A percentile compares a stretch with the other conserved stretches of the same genome.
phyloP scores from a whole-genome alignment of 1,140 invertebrate species.

The Polyergus mexicanus region DNA sequence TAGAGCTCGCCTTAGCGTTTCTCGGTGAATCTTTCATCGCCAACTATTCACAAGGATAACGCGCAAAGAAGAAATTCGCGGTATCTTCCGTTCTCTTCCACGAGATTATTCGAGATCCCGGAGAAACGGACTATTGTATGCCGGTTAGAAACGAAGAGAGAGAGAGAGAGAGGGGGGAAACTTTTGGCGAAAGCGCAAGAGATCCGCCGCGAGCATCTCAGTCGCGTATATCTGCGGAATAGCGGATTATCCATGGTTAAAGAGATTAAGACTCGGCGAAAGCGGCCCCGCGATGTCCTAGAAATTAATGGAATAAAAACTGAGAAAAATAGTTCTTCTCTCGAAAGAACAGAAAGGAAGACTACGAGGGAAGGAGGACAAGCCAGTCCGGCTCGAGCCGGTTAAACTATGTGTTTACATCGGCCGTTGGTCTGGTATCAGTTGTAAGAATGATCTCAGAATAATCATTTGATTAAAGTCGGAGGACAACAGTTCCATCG shows the following conservation, averaged over 20 bases:
- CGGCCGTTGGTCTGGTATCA: constrained; percentile 65
- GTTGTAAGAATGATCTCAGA: constrained; percentile 82
- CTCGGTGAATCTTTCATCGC: constrained; percentile 20
- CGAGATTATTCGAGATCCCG: background rate
- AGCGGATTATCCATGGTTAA: constrained; percentile 40
- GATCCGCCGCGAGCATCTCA: background rate
- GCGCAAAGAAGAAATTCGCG: background rate
- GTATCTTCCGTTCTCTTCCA: constrained; percentile 22
- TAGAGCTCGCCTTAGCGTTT: background rate
- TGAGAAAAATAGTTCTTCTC: background rate
- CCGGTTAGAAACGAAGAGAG: constrained; percentile 32
- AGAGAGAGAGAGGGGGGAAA: constrained; percentile 30
- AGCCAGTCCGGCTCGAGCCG: constrained; percentile 53
- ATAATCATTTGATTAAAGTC: constrained; percentile 83
- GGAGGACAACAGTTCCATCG: constrained; percentile 76
- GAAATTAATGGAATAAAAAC: constrained; percentile 39
- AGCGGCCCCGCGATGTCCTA: constrained; percentile 18
- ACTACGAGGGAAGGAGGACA: constrained; percentile 23
- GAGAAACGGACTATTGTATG: constrained; percentile 25
- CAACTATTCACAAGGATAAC: background rate
- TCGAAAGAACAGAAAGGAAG: constrained; percentile 31
- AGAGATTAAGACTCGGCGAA: constrained; percentile 48
- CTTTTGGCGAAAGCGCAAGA: constrained; percentile 34
- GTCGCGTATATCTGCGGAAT: constrained; percentile 41
- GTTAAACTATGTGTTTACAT: constrained; percentile 51